Evolutionary conservation across 2,113 vertebrate species (phyloP), one percentile per base, ranked within the genome.

Genomic region (Halcyon malimbica): DNA sequence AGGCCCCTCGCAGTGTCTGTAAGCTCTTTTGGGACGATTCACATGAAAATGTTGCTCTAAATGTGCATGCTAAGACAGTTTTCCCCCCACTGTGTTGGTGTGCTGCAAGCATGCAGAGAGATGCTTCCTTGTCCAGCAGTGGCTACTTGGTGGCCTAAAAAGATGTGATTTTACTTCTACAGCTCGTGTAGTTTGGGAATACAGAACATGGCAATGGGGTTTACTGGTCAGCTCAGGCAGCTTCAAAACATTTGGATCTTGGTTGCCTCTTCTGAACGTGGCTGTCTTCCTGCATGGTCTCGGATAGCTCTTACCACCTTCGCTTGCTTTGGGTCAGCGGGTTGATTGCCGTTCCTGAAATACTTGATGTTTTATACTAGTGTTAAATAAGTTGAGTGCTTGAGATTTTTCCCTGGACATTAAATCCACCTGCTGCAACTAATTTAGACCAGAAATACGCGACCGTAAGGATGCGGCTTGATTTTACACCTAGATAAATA

Each of bases 61-160:
- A 9, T 10, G 33, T 2, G 1, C n/a, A 28, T 0, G 0, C 33
- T 16, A 13, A 12, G 44, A 31, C 51, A 18, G 44, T 46, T 70
- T 77, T 54, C 51, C 69, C 31, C 37, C 44, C 1, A 1, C 39
- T 23, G 29, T 7, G 9, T 16, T 37, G 26, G 9, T 35, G 23
- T 35, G 70, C 70, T 8, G 33, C 0, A 8, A 25, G 42, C 0
- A 1, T 37, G 29, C 20, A 11, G 57, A 23, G 24, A 8, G 33
- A 10, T 24, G 29, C n/a, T 37, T 35, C 64, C 59, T 16, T 19
- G 12, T 51, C 75, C 37, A 51, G 3, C 35, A 28, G 35, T 1
- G 1, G 29, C 20, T 42, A 4, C 35, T 64, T n/a, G n/a, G 26
- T 33, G 29, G 16, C 15, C 1, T 39, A 25, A 33, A 41, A 84